Evolutionary conservation across 35 echinoderm and acorn worm genomes (phyloP).

Genomic region (Eucidaris tribuloides): DNA sequence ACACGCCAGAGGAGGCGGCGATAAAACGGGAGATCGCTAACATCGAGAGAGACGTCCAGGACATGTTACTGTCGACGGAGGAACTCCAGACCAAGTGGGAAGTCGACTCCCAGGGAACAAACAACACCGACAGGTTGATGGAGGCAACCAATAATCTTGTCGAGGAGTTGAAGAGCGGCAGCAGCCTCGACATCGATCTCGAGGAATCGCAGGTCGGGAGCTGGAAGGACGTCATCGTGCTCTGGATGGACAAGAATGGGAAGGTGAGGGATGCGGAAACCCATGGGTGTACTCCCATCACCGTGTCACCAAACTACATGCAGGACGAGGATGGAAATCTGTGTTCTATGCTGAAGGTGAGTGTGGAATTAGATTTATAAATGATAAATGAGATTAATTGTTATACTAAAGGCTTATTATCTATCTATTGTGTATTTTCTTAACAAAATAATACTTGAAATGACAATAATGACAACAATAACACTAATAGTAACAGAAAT

Average conservation of each 20-base stretch:
- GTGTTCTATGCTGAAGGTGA: conserved; percentile 2
- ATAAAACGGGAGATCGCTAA: conserved; percentile 29
- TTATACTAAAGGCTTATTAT: too few species aligned
- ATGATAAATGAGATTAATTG: too few species aligned
- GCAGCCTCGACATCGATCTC: conserved; percentile 14
- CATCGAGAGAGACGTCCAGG: conserved; percentile 28
- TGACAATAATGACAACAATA: too few species aligned
- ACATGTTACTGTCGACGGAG: conserved; percentile 36
- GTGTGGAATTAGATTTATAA: conserved; percentile 53
- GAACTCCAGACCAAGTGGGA: conserved; percentile 44
- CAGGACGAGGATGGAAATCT: background rate
- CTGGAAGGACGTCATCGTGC: conserved; percentile 88
- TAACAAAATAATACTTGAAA: too few species aligned
- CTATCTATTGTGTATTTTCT: too few species aligned
- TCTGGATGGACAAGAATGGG: conserved; percentile 81
- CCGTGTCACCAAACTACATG: conserved; percentile 2
- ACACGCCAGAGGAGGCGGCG: background rate
- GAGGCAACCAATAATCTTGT: conserved; percentile 63
- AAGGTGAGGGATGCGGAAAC: conserved; percentile 5
- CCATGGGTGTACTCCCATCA: conserved; percentile 12
- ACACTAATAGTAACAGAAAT: too few species aligned
- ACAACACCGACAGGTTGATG: conserved; percentile 72
- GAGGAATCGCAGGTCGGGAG: conserved; percentile 56
- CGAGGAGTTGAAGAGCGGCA: conserved; percentile 54
- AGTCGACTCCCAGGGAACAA: conserved; percentile 42